phyloP scores from a whole-genome alignment of 2,888 invertebrate genomes.

The Ditula angustiorana region DNA sequence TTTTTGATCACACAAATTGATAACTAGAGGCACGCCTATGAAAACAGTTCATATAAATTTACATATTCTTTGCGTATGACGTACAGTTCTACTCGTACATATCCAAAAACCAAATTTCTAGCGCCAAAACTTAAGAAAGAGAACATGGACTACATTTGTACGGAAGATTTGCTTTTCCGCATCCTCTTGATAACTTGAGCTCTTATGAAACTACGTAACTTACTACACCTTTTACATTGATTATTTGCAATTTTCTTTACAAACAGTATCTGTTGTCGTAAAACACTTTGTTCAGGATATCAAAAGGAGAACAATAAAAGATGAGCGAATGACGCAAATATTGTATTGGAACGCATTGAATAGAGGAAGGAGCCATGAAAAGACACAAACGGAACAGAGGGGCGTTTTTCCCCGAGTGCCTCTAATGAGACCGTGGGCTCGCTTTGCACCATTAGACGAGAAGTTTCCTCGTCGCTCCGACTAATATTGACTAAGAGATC shows the following conservation, averaged over 20 bases:
- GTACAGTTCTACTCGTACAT: too few species aligned
- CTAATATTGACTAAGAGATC: constrained; percentile 61
- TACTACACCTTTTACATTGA: background rate
- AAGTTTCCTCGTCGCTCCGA: constrained; percentile 60
- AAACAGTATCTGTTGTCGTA: constrained; percentile 2
- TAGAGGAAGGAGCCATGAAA: constrained; percentile 23
- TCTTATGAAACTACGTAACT: too few species aligned
- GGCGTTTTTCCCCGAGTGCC: constrained; percentile 51
- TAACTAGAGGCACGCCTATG: too few species aligned
- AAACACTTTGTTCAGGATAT: constrained; percentile 8
- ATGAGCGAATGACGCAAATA: constrained; percentile 27
- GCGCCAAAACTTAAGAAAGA: too few species aligned
- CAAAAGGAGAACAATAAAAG: constrained; percentile 15
- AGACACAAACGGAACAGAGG: constrained; percentile 44
- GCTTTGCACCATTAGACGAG: constrained; percentile 58
- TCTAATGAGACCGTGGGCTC: constrained; percentile 54
- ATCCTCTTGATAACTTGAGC: too few species aligned
- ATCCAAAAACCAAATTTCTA: too few species aligned
- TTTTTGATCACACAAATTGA: too few species aligned
- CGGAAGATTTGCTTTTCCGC: too few species aligned
- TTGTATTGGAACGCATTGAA: constrained; percentile 18
- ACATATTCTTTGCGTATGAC: too few species aligned
- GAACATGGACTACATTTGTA: too few species aligned
- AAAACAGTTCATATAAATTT: too few species aligned
- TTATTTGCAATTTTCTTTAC: constrained; percentile 3